Evolutionary conservation across 2,797 vertebrate genomes (phyloP).

Genomic region (Chelonia mydas): DNA sequence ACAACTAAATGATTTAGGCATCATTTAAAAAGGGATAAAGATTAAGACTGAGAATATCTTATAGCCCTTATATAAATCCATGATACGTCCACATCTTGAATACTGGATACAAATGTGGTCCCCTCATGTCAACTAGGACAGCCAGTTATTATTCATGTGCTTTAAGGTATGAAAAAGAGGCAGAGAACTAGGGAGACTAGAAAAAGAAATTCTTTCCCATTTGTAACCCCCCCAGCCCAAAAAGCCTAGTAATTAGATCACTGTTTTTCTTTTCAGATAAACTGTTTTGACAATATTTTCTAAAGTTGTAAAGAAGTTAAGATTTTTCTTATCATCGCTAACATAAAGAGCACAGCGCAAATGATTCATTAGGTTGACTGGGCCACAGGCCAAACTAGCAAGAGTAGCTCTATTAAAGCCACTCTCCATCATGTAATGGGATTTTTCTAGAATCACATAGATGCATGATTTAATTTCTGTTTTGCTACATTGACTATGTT

Average conservation of each 20-base stretch:
- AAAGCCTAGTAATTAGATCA: background rate
- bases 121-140: background rate
- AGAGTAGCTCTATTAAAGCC: background rate
- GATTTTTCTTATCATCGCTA: background rate
- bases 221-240: background rate
- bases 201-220: background rate
- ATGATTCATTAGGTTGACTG: background rate
- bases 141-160: background rate
- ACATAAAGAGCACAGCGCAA: background rate
- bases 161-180: background rate
- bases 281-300: background rate
- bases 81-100: too few species aligned
- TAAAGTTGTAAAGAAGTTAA: background rate
- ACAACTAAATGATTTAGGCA: too few species aligned
- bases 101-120: too few species aligned
- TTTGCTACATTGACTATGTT: background rate
- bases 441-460: background rate
- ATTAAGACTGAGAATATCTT: too few species aligned
- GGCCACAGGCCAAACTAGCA: too few species aligned
- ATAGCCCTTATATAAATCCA: too few species aligned
- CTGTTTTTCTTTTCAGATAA: background rate
- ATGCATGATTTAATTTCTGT: background rate
- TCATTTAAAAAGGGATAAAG: too few species aligned
- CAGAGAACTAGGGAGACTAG: background rate
- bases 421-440: background rate